Evolutionary conservation across 2,113 vertebrate genomes (phyloP), one percentile per base, ranked within the genome.

Genomic region (Circaetus cinerascens): DNA sequence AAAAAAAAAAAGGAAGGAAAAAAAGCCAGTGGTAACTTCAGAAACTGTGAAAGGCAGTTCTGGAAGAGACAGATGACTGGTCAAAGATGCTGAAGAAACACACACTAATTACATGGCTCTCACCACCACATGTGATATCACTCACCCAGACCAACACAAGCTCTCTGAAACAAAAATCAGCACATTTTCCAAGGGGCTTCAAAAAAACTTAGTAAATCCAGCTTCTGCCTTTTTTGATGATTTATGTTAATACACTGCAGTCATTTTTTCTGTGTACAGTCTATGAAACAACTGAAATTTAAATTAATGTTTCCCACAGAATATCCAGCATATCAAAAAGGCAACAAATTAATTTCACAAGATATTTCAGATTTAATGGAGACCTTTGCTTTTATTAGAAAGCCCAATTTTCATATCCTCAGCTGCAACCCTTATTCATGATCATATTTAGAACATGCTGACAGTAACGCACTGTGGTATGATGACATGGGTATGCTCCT

Each of bases 271-370:
- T 73, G 3, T 51, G 13, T 57, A 43, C 16, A 73, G 29, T 78
- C 50, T 86, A 55, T 27, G n/a, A 53, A 95, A 68, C 59, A 92
- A 81, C 9, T 38, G 60, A 90, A 96, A 92, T 94, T 51, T 77
- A 84, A 91, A 95, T 1, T 0, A 92, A 88, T 36, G 64, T 55
- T 95, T 97, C 87, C 86, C 77, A 79, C 46, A 76, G 41, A 68
- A 69, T 91, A 97, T 86, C 89, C 84, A 91, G 86, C 89, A 88
- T 91, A 96, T 55, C 93, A 76, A 94, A 96, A 82, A 0, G 3
- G 86, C 56, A 87, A 90, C 69, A 85, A 95, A 90, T 94, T 89
- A 87, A 95, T 95, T 94, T 94, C 91, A 73, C 69, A 90, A 96
- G 66, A 85, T 7, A 9, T 62, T 94, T 85, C 62, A 15, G 36